Conservation (phyloP, 2,113 vertebrate genomes). For the Amblyornis subalaris region DNA sequence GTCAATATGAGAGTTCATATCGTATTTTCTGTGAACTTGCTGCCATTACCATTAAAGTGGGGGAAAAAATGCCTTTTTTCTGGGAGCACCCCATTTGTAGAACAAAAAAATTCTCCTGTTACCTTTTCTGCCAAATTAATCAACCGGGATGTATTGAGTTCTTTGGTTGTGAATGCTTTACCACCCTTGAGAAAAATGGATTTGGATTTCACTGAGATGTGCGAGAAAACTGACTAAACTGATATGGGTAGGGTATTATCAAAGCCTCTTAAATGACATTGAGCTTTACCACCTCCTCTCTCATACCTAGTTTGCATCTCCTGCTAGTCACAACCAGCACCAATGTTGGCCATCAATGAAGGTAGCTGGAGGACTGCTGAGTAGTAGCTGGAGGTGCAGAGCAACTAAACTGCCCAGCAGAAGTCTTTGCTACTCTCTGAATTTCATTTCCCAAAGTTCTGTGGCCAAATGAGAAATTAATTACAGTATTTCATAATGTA, state of each 20-base stretch:
- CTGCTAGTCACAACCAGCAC: fast-evolving
- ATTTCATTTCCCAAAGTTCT: not conserved
- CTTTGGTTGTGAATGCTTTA: not conserved
- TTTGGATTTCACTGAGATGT: not conserved
- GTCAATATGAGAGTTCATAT: not conserved
- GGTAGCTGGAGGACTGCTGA: not conserved
- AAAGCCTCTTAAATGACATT: not conserved
- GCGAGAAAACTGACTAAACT: not conserved
- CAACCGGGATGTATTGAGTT: not conserved
- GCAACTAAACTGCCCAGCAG: not conserved
- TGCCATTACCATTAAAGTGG: not conserved
- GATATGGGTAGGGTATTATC: not conserved
- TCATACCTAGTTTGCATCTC: not conserved
- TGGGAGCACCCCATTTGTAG: not conserved
- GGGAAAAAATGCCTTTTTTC: not conserved
- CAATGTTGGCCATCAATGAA: no score
- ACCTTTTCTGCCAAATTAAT: not conserved
- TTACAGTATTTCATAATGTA: not conserved
- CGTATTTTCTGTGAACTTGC: not conserved
- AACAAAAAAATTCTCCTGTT: not conserved
- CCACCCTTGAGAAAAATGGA: not conserved
- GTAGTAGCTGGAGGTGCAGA: not conserved
- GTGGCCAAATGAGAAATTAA: not conserved
- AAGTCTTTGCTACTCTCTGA: not conserved
- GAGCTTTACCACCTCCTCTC: not conserved